Conservation (phyloP, 2,113 vertebrate genomes). For the Junco hyemalis region DNA sequence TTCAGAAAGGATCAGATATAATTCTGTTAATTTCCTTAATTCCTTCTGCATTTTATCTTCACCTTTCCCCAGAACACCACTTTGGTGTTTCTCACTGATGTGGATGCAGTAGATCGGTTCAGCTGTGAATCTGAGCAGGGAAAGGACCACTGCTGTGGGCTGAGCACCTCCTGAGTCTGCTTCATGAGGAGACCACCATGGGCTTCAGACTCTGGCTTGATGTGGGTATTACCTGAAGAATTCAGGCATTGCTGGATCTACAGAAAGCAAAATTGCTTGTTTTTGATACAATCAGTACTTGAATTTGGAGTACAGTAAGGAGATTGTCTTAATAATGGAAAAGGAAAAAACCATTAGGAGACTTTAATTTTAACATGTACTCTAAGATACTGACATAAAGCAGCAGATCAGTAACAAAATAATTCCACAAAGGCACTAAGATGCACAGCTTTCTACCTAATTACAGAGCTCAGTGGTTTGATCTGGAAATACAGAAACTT, state of each 20-base stretch:
- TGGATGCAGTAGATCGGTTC: neutral
- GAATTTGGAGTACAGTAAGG: neutral
- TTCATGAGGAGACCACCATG: neutral
- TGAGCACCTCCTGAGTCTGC: neutral
- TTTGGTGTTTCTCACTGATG: neutral
- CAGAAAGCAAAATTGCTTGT: neutral
- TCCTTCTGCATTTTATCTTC: neutral
- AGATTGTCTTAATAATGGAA: neutral
- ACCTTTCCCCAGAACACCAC: neutral
- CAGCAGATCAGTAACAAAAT: neutral
- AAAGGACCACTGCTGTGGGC: neutral
- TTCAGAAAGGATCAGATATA: neutral
- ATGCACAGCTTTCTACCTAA: neutral
- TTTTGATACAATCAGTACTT: accelerated
- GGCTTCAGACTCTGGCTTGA: neutral
- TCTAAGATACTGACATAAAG: neutral
- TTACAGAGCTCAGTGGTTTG: neutral
- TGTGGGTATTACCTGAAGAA: neutral
- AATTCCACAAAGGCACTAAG: neutral
- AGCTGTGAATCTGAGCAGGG: neutral
- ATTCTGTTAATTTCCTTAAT: neutral
- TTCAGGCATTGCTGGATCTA: neutral
- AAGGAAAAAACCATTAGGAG: neutral
- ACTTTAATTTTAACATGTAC: neutral
- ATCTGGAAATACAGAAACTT: neutral